phyloP scores from a whole-genome alignment of 2,888 invertebrate genomes.

The Tridacna gigas region DNA sequence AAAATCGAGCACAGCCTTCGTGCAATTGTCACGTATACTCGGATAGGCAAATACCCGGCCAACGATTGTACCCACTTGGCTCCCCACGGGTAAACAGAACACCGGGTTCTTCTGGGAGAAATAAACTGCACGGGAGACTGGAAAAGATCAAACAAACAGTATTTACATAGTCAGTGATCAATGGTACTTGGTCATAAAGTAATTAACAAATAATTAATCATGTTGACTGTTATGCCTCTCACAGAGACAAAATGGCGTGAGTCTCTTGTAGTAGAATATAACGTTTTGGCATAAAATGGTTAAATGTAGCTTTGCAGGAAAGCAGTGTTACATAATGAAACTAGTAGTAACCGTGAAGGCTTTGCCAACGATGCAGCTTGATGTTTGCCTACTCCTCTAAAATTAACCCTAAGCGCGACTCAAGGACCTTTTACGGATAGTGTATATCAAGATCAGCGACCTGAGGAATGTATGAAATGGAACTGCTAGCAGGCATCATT shows the following conservation, averaged over 20 bases:
- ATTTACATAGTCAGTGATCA: conserved; percentile 8
- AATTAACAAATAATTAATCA: conserved; percentile 22
- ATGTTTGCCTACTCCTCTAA: too few species aligned
- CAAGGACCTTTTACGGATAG: too few species aligned
- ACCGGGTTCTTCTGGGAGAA: conserved; percentile 51
- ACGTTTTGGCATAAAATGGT: too few species aligned
- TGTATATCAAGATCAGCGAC: too few species aligned
- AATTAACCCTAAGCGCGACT: too few species aligned
- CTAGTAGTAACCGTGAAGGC: too few species aligned
- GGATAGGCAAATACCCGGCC: conserved; percentile 59
- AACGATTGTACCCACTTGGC: conserved; percentile 39
- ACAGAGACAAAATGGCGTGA: neutral
- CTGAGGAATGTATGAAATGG: too few species aligned
- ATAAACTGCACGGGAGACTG: conserved; percentile 50
- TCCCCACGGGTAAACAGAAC: conserved; percentile 46
- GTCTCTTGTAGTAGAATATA: too few species aligned
- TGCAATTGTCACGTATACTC: conserved; percentile 38
- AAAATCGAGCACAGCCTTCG: neutral
- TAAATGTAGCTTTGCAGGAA: too few species aligned
- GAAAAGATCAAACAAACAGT: conserved; percentile 39
- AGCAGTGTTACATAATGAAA: too few species aligned
- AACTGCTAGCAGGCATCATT: too few species aligned
- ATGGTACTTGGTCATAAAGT: conserved; percentile 10
- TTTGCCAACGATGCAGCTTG: too few species aligned
- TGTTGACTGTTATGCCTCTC: neutral